These are phyloP conservation scores for Bombycilla garrulus DNA, from an alignment of 2,113 vertebrate species.

Conservation along the genomic window DNA sequence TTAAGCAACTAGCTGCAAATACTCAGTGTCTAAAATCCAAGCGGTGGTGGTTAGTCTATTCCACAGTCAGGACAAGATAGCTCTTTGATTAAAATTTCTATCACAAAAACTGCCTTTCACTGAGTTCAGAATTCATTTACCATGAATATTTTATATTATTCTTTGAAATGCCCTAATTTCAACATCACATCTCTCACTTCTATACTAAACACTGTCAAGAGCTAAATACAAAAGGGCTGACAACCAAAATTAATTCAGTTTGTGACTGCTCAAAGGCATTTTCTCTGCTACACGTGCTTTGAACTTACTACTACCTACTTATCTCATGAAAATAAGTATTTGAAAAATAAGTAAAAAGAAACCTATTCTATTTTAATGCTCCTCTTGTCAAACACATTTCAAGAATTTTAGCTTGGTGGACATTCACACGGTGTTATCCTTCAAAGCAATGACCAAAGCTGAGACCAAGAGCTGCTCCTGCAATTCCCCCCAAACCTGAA, in stretches of 20 bases:
- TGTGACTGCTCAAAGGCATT: background rate
- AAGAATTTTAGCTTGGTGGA: background rate
- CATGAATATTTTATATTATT: background rate
- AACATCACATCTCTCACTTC: background rate
- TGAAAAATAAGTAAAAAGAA: background rate
- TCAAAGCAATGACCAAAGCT: rapidly evolving
- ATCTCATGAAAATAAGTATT: background rate
- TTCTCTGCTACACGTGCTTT: background rate
- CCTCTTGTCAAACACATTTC: background rate
- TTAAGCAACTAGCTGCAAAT: background rate
- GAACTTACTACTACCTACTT: background rate
- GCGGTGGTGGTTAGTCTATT: background rate
- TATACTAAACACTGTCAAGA: background rate
- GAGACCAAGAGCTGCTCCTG: background rate
- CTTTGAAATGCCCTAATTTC: background rate
- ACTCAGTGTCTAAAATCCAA: background rate
- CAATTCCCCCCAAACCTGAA: background rate
- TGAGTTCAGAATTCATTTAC: background rate
- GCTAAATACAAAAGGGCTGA: background rate
- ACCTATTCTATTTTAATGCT: background rate
- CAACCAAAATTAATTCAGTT: background rate
- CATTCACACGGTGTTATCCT: background rate
- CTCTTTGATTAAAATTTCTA: background rate
- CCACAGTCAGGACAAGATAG: background rate
- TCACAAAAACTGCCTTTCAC: background rate